These are phyloP conservation scores for Archocentrus centrarchus DNA, from an alignment of 2,113 vertebrate species.

Conservation along the genomic window DNA sequence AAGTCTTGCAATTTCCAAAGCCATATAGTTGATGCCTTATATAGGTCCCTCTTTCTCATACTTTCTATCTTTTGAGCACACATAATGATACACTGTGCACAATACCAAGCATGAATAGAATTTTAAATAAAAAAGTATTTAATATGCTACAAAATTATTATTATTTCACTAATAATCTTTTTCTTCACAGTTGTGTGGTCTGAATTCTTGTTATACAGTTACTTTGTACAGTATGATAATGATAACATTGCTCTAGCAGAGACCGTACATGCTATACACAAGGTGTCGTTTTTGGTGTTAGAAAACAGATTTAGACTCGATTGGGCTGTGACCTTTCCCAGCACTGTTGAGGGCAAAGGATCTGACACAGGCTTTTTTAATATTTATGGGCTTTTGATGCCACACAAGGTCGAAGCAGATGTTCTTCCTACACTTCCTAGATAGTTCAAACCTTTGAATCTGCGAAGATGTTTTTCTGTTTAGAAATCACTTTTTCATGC, in stretches of 20 bases:
- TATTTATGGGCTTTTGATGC: conserved; percentile 76
- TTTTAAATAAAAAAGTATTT: background rate
- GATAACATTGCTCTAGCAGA: conserved; percentile 51
- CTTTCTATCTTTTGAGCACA: background rate
- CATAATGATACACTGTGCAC: conserved; percentile 21
- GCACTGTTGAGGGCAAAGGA: conserved; percentile 61
- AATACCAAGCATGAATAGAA: conserved; percentile 19
- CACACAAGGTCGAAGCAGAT: conserved; percentile 75
- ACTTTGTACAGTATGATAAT: conserved; percentile 54
- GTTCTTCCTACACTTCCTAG: conserved; percentile 63
- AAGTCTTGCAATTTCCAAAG: conserved; percentile 39
- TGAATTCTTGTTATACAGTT: conserved; percentile 15
- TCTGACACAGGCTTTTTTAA: conserved; percentile 66
- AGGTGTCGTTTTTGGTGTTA: conserved; percentile 60
- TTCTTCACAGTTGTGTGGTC: background rate
- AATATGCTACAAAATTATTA: background rate
- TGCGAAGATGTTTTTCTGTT: conserved; percentile 62
- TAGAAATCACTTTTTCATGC: conserved; percentile 67
- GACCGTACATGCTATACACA: conserved; percentile 40
- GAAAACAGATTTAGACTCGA: conserved; percentile 72
- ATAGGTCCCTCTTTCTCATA: background rate
- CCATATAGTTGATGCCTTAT: conserved; percentile 24
- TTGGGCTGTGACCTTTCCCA: conserved; percentile 72
- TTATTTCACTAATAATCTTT: background rate
- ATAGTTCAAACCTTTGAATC: conserved; percentile 65